phyloP scores from a whole-genome alignment of 64 coral and sea anemone genomes.

The Orbicella faveolata region DNA sequence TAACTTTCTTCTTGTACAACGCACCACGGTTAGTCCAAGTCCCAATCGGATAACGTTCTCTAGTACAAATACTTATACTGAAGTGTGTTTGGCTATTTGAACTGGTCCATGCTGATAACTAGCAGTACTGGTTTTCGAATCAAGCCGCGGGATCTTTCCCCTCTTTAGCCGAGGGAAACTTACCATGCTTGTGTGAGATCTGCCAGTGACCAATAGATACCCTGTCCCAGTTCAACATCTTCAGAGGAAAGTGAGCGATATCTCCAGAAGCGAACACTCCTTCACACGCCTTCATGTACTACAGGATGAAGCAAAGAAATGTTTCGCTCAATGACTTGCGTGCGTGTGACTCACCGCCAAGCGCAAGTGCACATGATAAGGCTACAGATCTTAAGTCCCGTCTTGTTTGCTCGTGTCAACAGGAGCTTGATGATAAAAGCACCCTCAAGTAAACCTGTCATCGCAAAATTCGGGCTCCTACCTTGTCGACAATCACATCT shows the following conservation, averaged over 20 bases:
- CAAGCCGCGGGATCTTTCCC: too few species aligned
- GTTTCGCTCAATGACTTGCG: not conserved
- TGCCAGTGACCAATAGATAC: conserved; percentile 98
- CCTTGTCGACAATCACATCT: conserved; percentile 85
- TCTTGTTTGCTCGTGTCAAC: too few species aligned
- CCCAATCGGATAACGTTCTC: too few species aligned
- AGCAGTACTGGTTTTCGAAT: too few species aligned
- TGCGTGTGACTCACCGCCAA: not conserved
- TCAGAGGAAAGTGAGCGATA: conserved; percentile 94
- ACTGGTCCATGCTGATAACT: too few species aligned
- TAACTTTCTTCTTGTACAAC: too few species aligned
- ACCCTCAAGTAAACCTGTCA: not conserved
- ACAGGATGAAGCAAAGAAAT: not conserved
- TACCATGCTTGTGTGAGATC: conserved; percentile 90
- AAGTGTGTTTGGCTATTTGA: too few species aligned
- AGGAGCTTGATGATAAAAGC: too few species aligned
- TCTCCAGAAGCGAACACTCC: conserved; percentile 92
- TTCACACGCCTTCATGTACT: conserved; percentile 88
- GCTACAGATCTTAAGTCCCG: too few species aligned
- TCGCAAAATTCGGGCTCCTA: not conserved
- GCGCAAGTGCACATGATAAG: not conserved
- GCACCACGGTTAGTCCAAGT: too few species aligned
- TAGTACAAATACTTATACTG: too few species aligned
- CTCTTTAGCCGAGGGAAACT: not conserved
- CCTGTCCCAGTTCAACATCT: conserved; percentile 78